Evolutionary conservation across 1,140 invertebrate species (phyloP), one percentile per base, ranked within the genome.

Genomic region (Apolygus lucorum): DNA sequence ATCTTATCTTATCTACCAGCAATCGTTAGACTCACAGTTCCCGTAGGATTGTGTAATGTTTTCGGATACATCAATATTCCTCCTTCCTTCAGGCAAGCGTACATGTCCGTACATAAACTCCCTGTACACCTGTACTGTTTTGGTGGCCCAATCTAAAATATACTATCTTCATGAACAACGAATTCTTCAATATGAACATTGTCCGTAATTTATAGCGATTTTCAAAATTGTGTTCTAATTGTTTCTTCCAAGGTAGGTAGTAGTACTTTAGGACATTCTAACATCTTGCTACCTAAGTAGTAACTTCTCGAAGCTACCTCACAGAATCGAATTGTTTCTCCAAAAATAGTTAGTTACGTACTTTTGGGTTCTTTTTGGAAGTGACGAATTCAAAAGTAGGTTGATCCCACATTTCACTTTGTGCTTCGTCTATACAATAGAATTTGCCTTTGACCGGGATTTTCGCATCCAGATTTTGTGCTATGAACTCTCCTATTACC

Each of bases 401-500:
- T 27, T 63, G 62, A 27, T 63, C 26, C 62, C 62, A 63, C 2
- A 63, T 8, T 25, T 63, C 26, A 25, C 21, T 25, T 27, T 25
- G 17, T 14, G 62, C 62, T 27, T 63, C 62, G 24, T 63, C 62
- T 8, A 63, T 26, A 26, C 62, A 63, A 17, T 63, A 63, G 22
- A 25, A 63, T 22, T 63, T 21, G 1, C 62, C 62, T 25, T 63
- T 63, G 26, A 63, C 62, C 21, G 62, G 62, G 22, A 63, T 63
- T 63, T 21, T 63, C 1, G 26, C 62, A 27, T 63, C 26, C 26
- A 63, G 62, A 63, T 63, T 27, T 63, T 63, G 22, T 14, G 62
- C 62, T 1, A 63, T 63, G 26, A 63, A 63, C 27, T 63, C 62
- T 1, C 62, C 62, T 63, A 63, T 25, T 21, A 63, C 62, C 62